Conservation (phyloP, 1,140 invertebrate genomes). For the Drosophila sucinea region DNA sequence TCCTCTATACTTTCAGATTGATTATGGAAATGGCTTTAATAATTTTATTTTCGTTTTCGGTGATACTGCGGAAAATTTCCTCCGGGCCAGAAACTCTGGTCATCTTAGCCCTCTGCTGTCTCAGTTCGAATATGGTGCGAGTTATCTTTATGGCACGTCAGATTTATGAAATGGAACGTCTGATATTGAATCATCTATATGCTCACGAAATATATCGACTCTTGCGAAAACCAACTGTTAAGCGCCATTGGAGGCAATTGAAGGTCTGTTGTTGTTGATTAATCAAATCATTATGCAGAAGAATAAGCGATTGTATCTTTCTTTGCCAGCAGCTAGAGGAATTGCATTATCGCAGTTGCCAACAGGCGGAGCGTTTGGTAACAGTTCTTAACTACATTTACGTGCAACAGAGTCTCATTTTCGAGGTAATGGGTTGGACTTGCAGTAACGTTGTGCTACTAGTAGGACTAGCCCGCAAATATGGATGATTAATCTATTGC, state of each 20-base stretch:
- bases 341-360: not conserved
- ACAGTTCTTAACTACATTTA: constrained; percentile 18
- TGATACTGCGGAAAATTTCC: too few species aligned
- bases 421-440: constrained; percentile 15
- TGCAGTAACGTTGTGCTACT: constrained; percentile 2
- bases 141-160: not conserved
- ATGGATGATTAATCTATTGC: not conserved
- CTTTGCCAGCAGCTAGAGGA: not conserved
- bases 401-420: not conserved
- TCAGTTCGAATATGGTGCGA: not conserved
- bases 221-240: not conserved
- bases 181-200: not conserved
- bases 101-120: not conserved
- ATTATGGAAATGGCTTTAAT: not conserved
- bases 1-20: not conserved
- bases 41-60: too few species aligned
- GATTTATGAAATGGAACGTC: not conserved
- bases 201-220: not conserved
- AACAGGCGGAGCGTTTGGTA: not conserved
- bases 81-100: not conserved
- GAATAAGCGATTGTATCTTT: not conserved
- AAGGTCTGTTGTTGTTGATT: not conserved
- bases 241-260: not conserved
- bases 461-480: constrained; percentile 12
- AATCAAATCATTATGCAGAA: not conserved